A percentile compares a stretch with the other conserved stretches of the same genome.
Evolutionary conservation across 2,113 vertebrate genomes (phyloP).

Genomic region (Takifugu bimaculatus): DNA sequence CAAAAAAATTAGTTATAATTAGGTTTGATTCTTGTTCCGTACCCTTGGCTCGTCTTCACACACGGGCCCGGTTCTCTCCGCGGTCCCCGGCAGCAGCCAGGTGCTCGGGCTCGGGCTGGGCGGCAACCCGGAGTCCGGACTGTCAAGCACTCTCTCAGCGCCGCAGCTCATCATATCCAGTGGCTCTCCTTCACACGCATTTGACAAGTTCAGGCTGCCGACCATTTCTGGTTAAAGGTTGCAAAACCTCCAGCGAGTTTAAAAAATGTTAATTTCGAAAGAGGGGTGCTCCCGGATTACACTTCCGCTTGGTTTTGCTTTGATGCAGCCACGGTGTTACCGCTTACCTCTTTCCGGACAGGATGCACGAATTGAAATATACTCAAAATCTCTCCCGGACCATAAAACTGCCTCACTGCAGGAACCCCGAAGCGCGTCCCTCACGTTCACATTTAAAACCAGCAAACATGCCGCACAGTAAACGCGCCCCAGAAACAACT

Average conservation of each 20-base stretch:
- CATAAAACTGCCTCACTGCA: background rate
- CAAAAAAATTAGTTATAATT: background rate
- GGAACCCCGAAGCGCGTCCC: background rate
- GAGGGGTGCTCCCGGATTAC: slow-evolving; percentile 9
- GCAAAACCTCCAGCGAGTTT: slow-evolving; percentile 22
- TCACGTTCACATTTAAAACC: background rate
- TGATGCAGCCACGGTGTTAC: slow-evolving; percentile 1
- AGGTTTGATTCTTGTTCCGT: background rate
- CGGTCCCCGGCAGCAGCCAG: slow-evolving; percentile 72
- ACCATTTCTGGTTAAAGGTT: slow-evolving; percentile 73
- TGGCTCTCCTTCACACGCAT: slow-evolving; percentile 78
- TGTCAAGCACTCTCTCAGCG: slow-evolving; percentile 81
- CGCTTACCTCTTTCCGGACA: slow-evolving; percentile 2
- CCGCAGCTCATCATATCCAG: slow-evolving; percentile 84
- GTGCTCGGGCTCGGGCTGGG: slow-evolving; percentile 84
- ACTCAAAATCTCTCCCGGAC: slow-evolving; percentile 7
- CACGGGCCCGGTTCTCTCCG: slow-evolving; percentile 57
- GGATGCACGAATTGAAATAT: slow-evolving; percentile 18
- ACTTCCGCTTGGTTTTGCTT: slow-evolving; percentile 1
- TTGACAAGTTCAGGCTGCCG: slow-evolving; percentile 77
- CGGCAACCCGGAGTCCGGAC: slow-evolving; percentile 86
- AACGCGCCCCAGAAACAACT: background rate
- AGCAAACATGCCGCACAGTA: background rate
- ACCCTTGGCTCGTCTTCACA: slow-evolving; percentile 67
- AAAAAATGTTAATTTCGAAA: slow-evolving; percentile 18